Conservation (phyloP, 2,113 vertebrate genomes). For the Ailurus styani region DNA sequence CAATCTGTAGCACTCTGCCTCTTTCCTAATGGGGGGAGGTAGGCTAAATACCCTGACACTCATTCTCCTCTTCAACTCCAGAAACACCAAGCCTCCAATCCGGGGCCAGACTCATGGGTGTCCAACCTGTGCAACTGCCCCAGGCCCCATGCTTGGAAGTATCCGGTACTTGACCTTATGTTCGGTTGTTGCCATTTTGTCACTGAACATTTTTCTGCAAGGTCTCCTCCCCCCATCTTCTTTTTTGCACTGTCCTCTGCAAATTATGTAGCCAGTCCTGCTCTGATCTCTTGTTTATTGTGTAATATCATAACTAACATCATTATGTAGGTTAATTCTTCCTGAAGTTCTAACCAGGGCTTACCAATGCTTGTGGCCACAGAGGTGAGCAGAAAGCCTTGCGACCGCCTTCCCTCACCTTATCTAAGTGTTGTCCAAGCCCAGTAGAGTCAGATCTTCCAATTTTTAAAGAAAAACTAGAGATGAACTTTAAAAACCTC, state of each 20-base stretch:
- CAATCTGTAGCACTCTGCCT: neutral
- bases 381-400: neutral
- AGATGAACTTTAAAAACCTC: neutral
- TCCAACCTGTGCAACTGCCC: neutral
- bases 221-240: neutral
- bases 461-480: neutral
- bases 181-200: neutral
- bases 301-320: neutral
- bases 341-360: neutral
- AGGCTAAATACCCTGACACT: rapidly evolving
- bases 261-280: neutral
- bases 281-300: neutral
- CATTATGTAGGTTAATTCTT: neutral
- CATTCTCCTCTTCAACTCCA: neutral
- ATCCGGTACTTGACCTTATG: neutral
- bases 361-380: neutral
- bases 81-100: no score
- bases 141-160: neutral
- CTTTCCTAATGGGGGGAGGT: neutral
- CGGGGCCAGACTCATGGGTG: neutral
- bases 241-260: neutral
- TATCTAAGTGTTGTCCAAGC: neutral
- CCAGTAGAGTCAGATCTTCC: neutral
- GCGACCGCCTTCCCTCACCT: neutral
- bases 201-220: neutral